These are phyloP conservation scores for Brenthis daphne DNA, from an alignment of 2,888 invertebrate genomes.

Conservation along the genomic window DNA sequence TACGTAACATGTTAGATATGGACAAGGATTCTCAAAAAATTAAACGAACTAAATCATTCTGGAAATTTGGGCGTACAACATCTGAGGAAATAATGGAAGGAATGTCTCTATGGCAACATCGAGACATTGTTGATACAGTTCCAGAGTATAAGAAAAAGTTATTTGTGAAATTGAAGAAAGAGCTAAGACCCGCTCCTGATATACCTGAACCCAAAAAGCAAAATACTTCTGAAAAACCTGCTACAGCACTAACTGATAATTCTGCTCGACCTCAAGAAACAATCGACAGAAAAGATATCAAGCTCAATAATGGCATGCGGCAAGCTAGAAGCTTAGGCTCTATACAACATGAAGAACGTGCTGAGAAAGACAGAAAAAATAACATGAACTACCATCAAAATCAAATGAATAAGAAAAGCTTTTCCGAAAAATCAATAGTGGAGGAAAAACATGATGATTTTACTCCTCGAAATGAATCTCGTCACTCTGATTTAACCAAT, in stretches of 20 bases:
- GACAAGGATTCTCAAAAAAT: slow-evolving; percentile 85
- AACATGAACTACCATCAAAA: slow-evolving; percentile 60
- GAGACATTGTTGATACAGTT: slow-evolving; percentile 89
- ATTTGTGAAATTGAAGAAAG: slow-evolving; percentile 74
- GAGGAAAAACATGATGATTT: slow-evolving; percentile 75
- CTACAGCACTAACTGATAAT: slow-evolving; percentile 50
- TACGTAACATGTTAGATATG: slow-evolving; percentile 76
- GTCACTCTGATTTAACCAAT: slow-evolving; percentile 75
- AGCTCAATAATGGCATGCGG: slow-evolving; percentile 68
- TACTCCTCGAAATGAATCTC: slow-evolving; percentile 68
- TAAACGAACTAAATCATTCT: slow-evolving; percentile 92
- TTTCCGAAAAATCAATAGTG: slow-evolving; percentile 70
- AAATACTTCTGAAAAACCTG: slow-evolving; percentile 56
- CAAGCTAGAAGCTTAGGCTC: slow-evolving; percentile 77
- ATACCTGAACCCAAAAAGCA: slow-evolving; percentile 63
- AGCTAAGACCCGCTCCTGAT: slow-evolving; percentile 70
- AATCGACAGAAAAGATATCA: slow-evolving; percentile 74
- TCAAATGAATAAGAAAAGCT: slow-evolving; percentile 70
- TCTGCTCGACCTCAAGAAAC: slow-evolving; percentile 67
- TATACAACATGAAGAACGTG: slow-evolving; percentile 69
- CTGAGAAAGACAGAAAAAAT: slow-evolving; percentile 58
- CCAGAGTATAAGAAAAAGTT: slow-evolving; percentile 78
- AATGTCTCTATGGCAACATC: slow-evolving; percentile 93
- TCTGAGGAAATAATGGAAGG: slow-evolving; percentile 91
- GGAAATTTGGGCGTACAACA: slow-evolving; percentile 89